These are phyloP conservation scores for Proisotoma minuta DNA, from an alignment of 2,888 invertebrate genomes.

Conservation along the genomic window DNA sequence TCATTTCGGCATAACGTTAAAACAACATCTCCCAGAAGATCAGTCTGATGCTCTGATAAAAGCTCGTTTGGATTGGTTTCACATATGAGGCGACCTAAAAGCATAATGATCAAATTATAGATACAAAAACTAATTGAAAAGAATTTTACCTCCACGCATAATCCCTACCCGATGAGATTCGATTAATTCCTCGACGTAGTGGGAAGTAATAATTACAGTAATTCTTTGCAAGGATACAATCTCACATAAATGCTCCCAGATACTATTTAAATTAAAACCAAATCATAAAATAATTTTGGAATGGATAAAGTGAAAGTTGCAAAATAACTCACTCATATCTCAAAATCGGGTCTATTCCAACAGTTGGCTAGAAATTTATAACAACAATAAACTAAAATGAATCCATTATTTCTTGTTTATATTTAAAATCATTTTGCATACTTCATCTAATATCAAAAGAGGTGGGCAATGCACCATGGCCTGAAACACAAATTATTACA, in stretches of 20 bases:
- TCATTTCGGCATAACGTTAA: neutral
- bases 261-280: slow-evolving; percentile 56
- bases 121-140: too few species aligned
- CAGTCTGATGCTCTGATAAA: neutral
- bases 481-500: too few species aligned
- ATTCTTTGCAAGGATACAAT: slow-evolving; percentile 84
- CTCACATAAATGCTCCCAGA: slow-evolving; percentile 88
- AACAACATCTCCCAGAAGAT: neutral
- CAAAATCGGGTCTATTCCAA: neutral
- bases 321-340: neutral
- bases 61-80: neutral
- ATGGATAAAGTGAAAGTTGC: too few species aligned
- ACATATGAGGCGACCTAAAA: neutral
- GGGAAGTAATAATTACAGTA: slow-evolving; percentile 90
- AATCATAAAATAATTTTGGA: too few species aligned
- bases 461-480: neutral
- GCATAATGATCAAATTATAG: too few species aligned
- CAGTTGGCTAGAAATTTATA: neutral
- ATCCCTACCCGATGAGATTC: too few species aligned
- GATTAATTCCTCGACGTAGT: slow-evolving; percentile 92
- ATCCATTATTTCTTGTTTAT: neutral
- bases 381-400: neutral
- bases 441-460: neutral
- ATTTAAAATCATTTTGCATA: neutral
- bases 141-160: too few species aligned